Evolutionary conservation across 2,113 vertebrate species (phyloP).

Genomic region (Ranitomeya variabilis): DNA sequence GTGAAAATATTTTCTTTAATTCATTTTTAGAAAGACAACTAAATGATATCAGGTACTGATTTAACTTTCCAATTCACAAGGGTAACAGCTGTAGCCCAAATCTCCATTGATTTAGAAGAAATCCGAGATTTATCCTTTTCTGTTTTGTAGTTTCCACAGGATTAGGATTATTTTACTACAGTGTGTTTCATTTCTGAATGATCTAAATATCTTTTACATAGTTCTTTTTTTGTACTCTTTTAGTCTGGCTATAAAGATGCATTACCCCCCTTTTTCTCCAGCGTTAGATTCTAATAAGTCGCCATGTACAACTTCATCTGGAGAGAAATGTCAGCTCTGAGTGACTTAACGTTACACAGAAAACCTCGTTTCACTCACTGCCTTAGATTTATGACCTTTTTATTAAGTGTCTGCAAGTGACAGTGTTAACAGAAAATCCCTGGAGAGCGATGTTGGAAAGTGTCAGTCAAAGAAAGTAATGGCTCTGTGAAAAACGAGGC

Average conservation of each 20-base stretch:
- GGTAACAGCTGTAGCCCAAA: no score
- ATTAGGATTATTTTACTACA: no score
- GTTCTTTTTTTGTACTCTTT: no score
- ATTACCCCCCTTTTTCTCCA: neutral
- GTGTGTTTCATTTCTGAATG: no score
- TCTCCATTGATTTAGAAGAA: no score
- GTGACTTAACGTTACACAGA: slow-evolving; percentile 42
- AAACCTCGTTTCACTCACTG: slow-evolving; percentile 28
- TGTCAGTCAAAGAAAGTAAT: slow-evolving; percentile 41
- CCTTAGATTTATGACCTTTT: slow-evolving; percentile 39
- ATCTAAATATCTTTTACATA: neutral
- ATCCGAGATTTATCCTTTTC: no score
- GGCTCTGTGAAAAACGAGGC: neutral
- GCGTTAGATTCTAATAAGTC: slow-evolving; percentile 6
- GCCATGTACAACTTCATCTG: slow-evolving; percentile 38
- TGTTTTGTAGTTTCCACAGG: no score
- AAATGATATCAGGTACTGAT: no score
- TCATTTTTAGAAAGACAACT: no score
- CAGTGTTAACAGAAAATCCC: slow-evolving; percentile 47
- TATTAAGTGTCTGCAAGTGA: slow-evolving; percentile 56
- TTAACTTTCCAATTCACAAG: no score
- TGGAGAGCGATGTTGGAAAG: slow-evolving; percentile 40
- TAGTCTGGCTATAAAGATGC: neutral
- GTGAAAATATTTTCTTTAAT: no score
- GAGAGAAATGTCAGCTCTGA: slow-evolving; percentile 20